Percentiles rank a stretch among this genome's conserved stretches.
Evolutionary conservation across 2,888 invertebrate genomes (phyloP).

Genomic region (Azorinus chamasolen): DNA sequence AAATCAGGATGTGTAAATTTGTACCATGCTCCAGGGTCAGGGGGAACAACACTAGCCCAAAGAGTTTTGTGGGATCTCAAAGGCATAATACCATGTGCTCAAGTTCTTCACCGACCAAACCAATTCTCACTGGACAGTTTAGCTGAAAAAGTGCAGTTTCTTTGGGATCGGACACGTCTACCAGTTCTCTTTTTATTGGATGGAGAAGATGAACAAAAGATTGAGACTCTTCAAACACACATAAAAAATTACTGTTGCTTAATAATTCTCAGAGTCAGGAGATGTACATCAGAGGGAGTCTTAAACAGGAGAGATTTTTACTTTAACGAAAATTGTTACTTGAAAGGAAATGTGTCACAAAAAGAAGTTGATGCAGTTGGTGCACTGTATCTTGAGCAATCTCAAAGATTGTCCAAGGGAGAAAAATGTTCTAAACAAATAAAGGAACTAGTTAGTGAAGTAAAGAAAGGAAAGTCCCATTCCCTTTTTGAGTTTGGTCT

Average conservation of each 20-base stretch:
- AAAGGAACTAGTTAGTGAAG: too few species aligned
- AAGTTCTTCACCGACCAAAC: conserved; percentile 54
- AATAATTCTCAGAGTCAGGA: conserved; percentile 58
- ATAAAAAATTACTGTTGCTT: conserved; percentile 15
- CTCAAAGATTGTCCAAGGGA: too few species aligned
- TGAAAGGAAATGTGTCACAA: too few species aligned
- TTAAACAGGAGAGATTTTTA: too few species aligned
- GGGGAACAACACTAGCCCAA: conserved; percentile 71
- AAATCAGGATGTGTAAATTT: conserved; percentile 59
- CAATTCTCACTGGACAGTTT: conserved; percentile 37
- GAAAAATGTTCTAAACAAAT: too few species aligned
- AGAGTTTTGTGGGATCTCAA: conserved; percentile 68
- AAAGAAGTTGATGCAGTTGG: too few species aligned
- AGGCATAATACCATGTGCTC: conserved; percentile 60
- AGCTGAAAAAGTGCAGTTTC: conserved; percentile 44
- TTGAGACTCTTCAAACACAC: conserved; percentile 40
- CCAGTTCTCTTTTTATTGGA: conserved; percentile 66
- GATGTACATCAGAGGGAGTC: conserved; percentile 9
- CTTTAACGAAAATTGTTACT: too few species aligned
- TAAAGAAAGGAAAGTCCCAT: neutral
- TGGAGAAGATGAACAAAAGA: conserved; percentile 68
- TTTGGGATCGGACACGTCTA: conserved; percentile 59
- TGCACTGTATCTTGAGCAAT: too few species aligned
- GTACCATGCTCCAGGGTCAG: conserved; percentile 69
- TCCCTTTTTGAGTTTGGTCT: conserved; percentile 64